A percentile compares a stretch with the other conserved stretches of the same genome.
Conservation (phyloP, 2,797 vertebrate genomes). For the Sebastes trivittatus region DNA sequence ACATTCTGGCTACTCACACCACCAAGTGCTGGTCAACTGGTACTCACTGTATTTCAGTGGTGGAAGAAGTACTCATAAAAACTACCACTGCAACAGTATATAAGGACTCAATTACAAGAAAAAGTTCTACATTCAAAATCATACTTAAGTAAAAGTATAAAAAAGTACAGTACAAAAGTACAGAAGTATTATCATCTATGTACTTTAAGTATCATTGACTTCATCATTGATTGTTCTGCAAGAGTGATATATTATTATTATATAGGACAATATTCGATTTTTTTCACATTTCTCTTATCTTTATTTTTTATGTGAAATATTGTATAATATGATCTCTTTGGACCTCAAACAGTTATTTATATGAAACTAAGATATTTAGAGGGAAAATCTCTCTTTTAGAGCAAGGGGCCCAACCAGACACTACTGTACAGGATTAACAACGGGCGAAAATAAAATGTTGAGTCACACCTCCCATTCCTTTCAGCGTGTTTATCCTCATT, state of each 20-base stretch:
- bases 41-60: not conserved
- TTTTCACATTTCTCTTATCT: not conserved
- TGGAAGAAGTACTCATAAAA: not conserved
- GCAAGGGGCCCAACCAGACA: not conserved
- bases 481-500: not conserved
- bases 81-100: not conserved
- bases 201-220: not conserved
- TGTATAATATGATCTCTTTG: not conserved
- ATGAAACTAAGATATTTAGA: not conserved
- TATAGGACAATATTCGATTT: accelerated
- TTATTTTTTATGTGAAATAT: not conserved
- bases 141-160: not conserved
- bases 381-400: not conserved
- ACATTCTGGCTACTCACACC: not conserved
- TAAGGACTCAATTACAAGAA: not conserved
- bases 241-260: not conserved
- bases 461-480: not conserved
- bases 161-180: not conserved
- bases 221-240: not conserved
- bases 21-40: not conserved
- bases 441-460: too few relatives aligned
- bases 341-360: not conserved
- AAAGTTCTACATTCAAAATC: not conserved
- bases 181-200: not conserved
- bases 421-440: too few relatives aligned